Evolutionary conservation across 2,113 vertebrate species (phyloP), one percentile per base, ranked within the genome.

Genomic region (Prunella fulvescens): DNA sequence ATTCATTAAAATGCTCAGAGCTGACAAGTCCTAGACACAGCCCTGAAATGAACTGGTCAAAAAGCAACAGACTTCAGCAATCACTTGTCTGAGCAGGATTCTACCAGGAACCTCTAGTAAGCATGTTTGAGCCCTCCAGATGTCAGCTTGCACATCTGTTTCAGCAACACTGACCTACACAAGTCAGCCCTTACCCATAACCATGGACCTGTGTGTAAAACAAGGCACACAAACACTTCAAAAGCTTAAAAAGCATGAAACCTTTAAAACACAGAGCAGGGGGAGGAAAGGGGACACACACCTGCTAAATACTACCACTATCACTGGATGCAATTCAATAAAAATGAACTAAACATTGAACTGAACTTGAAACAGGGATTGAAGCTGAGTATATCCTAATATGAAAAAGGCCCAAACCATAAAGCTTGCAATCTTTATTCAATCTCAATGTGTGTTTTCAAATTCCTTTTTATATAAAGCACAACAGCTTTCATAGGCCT

Each of bases 281-380:
- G 3, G 7, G 5, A 77, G 16, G 2, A 47, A 13, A 10, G 26
- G 8, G 1, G 7, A 3, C 3, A 11, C 8, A 19, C 6, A 12
- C 10, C 42, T 61, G 13, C 22, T 37, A 71, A 50, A 44, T 25
- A 50, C 17, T n/a, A 35, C 7, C 44, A 62, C 31, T 15, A 45
- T 5, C 5, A 48, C 26, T n/a, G 9, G 3, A 77, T 70, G 3
- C 33, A 62, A 31, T 40, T 40, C 17, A 71, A 12, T 15, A 60
- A 44, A 82, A 80, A 14, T 11, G 1, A 62, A 40, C 6, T 66
- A 20, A 76, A 64, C 22, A 40, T 31, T 9, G 1, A 66, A 35
- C 7, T 66, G 20, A 66, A 60, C 19, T 58, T 31, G n/a, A 83
- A 91, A 72, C 9, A 44, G 3, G 8, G 24, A 42, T 3, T 40